A percentile compares a stretch with the other conserved stretches of the same genome.
phyloP scores from a whole-genome alignment of 1,140 invertebrate species.

The Drosophila ogumai region DNA sequence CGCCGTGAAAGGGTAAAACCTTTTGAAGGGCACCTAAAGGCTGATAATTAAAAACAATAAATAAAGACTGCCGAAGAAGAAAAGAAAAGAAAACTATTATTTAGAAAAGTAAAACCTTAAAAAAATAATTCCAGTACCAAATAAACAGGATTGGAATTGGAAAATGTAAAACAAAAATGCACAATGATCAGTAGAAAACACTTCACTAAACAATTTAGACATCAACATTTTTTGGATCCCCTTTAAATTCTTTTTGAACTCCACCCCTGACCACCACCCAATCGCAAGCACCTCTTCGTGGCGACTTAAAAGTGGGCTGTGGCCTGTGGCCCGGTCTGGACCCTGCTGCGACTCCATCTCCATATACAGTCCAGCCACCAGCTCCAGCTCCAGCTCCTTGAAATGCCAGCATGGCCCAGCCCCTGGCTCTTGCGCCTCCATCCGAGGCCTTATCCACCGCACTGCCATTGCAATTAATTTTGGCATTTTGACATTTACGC shows the following conservation, averaged over 20 bases:
- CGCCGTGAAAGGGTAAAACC: slow-evolving; percentile 6
- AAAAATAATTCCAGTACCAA: neutral
- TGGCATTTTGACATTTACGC: slow-evolving; percentile 84
- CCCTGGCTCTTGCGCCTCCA: slow-evolving; percentile 9
- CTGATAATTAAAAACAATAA: neutral
- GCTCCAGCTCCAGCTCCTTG: slow-evolving; percentile 26
- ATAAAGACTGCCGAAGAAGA: no score
- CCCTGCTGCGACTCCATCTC: slow-evolving; percentile 13
- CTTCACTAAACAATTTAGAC: neutral
- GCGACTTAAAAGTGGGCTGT: slow-evolving; percentile 69
- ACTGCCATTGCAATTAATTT: slow-evolving; percentile 84
- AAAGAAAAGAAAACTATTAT: neutral
- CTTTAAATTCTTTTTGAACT: neutral
- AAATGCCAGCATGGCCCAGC: slow-evolving; percentile 37
- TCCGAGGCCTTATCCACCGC: slow-evolving; percentile 60
- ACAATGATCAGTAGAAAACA: no score
- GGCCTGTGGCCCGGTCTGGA: slow-evolving; percentile 19
- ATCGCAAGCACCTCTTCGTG: slow-evolving; percentile 30
- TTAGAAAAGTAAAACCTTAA: neutral
- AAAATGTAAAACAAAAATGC: no score
- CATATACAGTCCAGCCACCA: neutral
- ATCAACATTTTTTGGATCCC: neutral
- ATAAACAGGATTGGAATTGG: no score
- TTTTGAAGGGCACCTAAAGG: neutral
- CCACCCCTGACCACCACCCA: slow-evolving; percentile 6